Base-by-base conservation (phyloP, 2,113 vertebrate genomes). In the Sinocyclocheilus maitianheensis region DNA sequence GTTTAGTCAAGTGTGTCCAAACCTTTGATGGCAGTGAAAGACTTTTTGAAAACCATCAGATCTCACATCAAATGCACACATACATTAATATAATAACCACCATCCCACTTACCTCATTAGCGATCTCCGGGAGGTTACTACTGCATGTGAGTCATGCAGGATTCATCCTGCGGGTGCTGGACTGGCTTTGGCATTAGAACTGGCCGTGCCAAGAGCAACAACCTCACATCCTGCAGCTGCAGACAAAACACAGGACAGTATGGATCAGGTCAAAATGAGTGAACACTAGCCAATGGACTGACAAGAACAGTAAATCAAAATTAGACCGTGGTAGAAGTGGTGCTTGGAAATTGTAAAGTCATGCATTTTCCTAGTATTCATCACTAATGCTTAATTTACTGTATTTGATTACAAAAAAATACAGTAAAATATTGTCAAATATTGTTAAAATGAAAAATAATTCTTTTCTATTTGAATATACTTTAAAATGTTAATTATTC, bases 131-230 rank as follows among this genome's bases (percentile, higher is more conserved):
- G 98, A 97, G 10, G 91, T 94, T 3, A 99, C 97, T 0, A 97
- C 88, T 30, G 96, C 97, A 1, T 99, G 97, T 0, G 96, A 97
- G 84, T 99, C 98, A 0, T 97, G 96, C 43, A 99, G 30, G 51
- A 97, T 89, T 48, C 97, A 94, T 16, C 97, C 98, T 12, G 91
- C 90, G 0, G 90, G 84, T 0, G 94, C 93, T 0, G 92, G 55
- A 13, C 85, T 88, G 76, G 94, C 93, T 80, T 93, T 96, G 79
- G 95, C 96, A 65, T 96, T 99, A 78, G 90, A 95, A 48, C 95
- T 95, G 40, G 97, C 98, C 0, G 97, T 98, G 86, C 97, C 98
- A 1, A 99, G 5, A 85, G 97, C 97, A 1, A 98, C 95, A 65
- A 98, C 96, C 83, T 98, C 95, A 87, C 43, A 95, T 7, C 87